Percentiles rank a stretch among this genome's conserved stretches.
phyloP scores from a whole-genome alignment of 2,888 invertebrate species.

The Cosmopolites sordidus region DNA sequence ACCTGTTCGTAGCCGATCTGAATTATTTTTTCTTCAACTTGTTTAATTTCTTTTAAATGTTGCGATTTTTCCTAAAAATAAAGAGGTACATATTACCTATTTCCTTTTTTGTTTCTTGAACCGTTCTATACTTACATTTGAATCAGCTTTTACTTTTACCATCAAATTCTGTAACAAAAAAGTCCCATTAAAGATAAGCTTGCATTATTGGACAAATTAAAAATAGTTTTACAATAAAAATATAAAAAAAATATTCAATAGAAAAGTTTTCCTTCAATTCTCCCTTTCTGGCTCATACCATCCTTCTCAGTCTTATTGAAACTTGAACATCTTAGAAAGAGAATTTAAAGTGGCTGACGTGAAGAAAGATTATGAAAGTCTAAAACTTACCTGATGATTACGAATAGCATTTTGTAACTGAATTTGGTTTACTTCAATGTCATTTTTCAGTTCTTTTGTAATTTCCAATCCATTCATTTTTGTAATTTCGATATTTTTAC shows the following conservation, averaged over 20 bases:
- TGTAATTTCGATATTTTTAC: constrained; percentile 1
- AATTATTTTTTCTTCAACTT: constrained; percentile 44
- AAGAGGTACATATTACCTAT: neutral
- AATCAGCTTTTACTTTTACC: constrained; percentile 38
- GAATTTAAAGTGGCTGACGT: constrained; percentile 24
- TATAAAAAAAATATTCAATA: neutral
- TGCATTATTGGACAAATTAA: neutral
- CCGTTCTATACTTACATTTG: constrained; percentile 39
- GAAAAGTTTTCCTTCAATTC: neutral
- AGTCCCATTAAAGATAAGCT: neutral
- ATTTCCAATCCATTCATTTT: constrained; percentile 45
- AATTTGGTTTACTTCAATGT: constrained; percentile 45
- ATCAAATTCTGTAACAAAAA: constrained; percentile 41
- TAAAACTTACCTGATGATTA: constrained; percentile 48
- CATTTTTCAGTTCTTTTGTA: constrained; percentile 43
- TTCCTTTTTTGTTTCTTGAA: neutral
- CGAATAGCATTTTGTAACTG: constrained; percentile 46
- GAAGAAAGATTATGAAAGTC: constrained; percentile 26
- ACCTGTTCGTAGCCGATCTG: constrained; percentile 46
- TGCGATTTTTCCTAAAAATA: neutral
- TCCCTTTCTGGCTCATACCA: constrained; percentile 6
- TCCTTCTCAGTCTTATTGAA: constrained; percentile 21
- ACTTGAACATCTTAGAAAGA: constrained; percentile 5
- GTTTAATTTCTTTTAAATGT: constrained; percentile 33
- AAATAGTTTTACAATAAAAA: neutral